Base-by-base conservation (phyloP, 92 coral and sea anemone species). In the Anthopleura xanthogrammica region DNA sequence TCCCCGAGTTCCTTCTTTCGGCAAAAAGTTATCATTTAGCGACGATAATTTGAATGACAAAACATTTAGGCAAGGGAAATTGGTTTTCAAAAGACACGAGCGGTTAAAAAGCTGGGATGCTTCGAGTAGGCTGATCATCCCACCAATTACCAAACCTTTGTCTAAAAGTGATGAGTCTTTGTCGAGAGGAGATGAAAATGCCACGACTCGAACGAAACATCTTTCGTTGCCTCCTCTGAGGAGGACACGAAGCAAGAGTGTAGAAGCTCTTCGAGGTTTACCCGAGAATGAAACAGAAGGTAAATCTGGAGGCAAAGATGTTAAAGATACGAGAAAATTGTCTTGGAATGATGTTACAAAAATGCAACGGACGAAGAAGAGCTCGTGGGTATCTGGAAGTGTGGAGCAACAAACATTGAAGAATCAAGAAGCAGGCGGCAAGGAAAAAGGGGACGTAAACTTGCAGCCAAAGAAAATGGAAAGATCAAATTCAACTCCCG, bases 401-500 rank as follows among this genome's bases (percentile, higher is more conserved):
- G 74, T 68, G 5, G 29, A 23, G 29, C 14, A 36, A 24, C 55
- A 77, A 3, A 24, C 9, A 39, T n/a, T 8, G 52, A 20, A 60
- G 83, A 50, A 20, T 24, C 77, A 41, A 41, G 77, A 41, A 52
- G 72, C 19, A 20, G 24, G 77, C 52, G 55, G 56, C 39, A 62
- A 17, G 78, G 74, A 81, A 70, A 66, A 52, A 52, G 62, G 58
- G 14, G 20, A 13, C 40, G 58, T 10, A 58, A 75, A 55, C 55
- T 17, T 14, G 75, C 40, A 41, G 73, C 36, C 52, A 4, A 14
- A 64, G 41, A 56, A 60, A 62, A 83, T 43, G n/a, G 56, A 42
- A 75, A 58, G 86, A 72, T 77, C 76, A 41, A 41, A 64, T 14
- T 84, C 87, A 10, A 77, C 87, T 9, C 87, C 87, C 7, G 77